Evolutionary conservation across 2,888 invertebrate species (phyloP).

Genomic region (Corythucha ciliata): DNA sequence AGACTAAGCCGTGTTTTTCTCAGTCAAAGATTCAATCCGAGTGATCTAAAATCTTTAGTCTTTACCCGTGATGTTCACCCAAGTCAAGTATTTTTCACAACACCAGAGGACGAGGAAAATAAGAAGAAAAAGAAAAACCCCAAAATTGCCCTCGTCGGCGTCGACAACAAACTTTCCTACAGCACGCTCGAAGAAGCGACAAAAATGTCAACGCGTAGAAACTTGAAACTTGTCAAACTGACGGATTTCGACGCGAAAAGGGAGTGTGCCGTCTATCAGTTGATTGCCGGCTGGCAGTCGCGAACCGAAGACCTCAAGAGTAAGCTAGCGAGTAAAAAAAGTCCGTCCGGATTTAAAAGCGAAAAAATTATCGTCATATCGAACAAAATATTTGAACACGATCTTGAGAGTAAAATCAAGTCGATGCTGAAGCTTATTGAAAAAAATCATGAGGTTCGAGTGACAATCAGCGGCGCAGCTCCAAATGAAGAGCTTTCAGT

Average conservation of each 20-base stretch:
- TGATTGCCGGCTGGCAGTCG: constrained; percentile 58
- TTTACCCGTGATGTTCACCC: no score
- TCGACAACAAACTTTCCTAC: constrained; percentile 5
- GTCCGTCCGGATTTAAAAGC: constrained; percentile 45
- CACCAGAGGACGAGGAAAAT: constrained; percentile 5
- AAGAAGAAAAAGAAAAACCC: constrained; percentile 9
- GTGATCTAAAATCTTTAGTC: no score
- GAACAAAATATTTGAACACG: constrained; percentile 54
- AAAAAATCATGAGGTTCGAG: constrained; percentile 56
- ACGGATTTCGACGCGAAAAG: constrained; percentile 58
- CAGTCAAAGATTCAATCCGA: no score
- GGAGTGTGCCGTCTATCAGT: constrained; percentile 56
- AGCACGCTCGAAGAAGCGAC: constrained; percentile 56
- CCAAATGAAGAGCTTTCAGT: constrained; percentile 5
- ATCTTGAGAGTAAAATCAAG: constrained; percentile 53
- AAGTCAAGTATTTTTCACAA: no score
- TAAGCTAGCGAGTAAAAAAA: constrained; percentile 45
- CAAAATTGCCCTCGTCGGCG: constrained; percentile 17
- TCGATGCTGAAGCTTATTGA: constrained; percentile 56
- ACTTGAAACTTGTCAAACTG: constrained; percentile 59
- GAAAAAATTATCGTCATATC: constrained; percentile 56
- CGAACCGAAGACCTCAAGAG: constrained; percentile 51
- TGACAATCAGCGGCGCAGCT: constrained; percentile 44
- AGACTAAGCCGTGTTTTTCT: no score
- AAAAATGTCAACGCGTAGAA: constrained; percentile 54